Conservation (phyloP, 2,797 vertebrate species). For the Takifugu ocellatus region DNA sequence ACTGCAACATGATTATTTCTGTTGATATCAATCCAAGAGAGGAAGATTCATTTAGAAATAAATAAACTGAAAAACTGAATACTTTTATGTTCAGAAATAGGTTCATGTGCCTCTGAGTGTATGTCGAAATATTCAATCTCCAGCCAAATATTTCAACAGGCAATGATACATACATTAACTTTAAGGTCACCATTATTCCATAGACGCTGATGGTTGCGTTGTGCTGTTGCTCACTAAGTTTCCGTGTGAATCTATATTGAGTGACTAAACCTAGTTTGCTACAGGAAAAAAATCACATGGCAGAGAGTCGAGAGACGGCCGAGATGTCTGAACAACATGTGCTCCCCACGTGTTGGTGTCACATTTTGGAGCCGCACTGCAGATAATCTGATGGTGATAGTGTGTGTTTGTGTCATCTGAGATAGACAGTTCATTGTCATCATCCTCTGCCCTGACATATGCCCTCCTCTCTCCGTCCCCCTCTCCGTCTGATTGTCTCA, state of each 20-base stretch:
- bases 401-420: slow-evolving; percentile 45
- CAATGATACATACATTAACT: no score
- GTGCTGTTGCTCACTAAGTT: no score
- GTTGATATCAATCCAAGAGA: slow-evolving; percentile 32
- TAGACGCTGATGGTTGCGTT: no score
- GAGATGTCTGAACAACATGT: background rate
- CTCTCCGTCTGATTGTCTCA: slow-evolving; percentile 60
- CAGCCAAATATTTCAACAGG: no score
- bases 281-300: background rate
- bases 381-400: slow-evolving; percentile 51
- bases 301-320: background rate
- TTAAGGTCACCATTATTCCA: no score
- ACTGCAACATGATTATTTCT: slow-evolving; percentile 64
- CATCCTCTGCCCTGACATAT: slow-evolving; percentile 51
- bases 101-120: no score
- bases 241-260: no score
- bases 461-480: slow-evolving; percentile 41
- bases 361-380: slow-evolving; percentile 19
- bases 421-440: slow-evolving; percentile 62
- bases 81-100: background rate
- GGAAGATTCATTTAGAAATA: slow-evolving; percentile 10
- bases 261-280: no score
- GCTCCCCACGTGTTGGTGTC: slow-evolving; percentile 16
- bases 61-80: slow-evolving; percentile 4
- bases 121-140: no score